A percentile compares a stretch with the other conserved stretches of the same genome.
Conservation (phyloP, 1,140 invertebrate species). For the Panagrolaimus sp. region DNA sequence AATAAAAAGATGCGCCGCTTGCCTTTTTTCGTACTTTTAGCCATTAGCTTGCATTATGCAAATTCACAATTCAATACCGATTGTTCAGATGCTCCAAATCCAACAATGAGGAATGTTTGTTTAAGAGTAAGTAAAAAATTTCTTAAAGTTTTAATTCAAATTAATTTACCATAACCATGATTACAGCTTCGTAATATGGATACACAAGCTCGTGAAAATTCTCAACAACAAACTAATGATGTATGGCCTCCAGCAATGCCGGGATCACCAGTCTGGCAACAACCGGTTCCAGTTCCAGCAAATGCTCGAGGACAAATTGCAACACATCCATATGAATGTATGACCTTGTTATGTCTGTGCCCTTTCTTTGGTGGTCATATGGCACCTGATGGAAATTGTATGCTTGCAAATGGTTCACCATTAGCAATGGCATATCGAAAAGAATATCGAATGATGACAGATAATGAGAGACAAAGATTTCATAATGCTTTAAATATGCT, state of each 20-base stretch:
- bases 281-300: conserved; percentile 48
- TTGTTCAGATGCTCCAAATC: conserved; percentile 52
- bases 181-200: conserved; percentile 38
- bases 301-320: conserved; percentile 51
- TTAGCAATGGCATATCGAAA: conserved; percentile 55
- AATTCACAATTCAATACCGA: conserved; percentile 28
- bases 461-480: conserved; percentile 58
- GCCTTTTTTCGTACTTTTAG: conserved; percentile 12
- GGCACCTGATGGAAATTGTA: conserved; percentile 45
- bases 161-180: neutral
- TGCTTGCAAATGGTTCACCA: conserved; percentile 35
- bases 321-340: conserved; percentile 57
- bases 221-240: conserved; percentile 23
- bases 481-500: conserved; percentile 60
- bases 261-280: conserved; percentile 52
- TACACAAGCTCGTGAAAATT: conserved; percentile 29
- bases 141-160: neutral
- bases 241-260: conserved; percentile 43
- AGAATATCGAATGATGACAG: conserved; percentile 61
- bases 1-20: conserved; percentile 4
- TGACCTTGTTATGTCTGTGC: conserved; percentile 56
- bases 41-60: conserved; percentile 1
- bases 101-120: conserved; percentile 35
- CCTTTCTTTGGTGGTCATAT: conserved; percentile 54
- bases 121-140: conserved; percentile 26